These are phyloP conservation scores for Todus mexicanus DNA, from an alignment of 2,797 vertebrate genomes.

Conservation along the genomic window DNA sequence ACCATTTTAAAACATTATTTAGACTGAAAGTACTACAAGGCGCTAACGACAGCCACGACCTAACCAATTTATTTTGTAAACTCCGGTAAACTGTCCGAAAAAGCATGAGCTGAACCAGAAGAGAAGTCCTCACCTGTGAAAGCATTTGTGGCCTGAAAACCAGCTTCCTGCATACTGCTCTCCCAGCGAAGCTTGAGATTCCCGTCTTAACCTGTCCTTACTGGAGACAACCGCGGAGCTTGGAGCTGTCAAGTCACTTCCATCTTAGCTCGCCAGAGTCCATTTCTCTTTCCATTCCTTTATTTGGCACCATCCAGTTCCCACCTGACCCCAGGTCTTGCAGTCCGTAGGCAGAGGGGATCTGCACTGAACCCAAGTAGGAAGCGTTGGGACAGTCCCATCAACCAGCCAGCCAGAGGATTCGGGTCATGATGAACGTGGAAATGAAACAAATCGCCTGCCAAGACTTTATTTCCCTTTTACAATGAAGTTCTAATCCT, in stretches of 20 bases:
- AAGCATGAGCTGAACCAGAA: not conserved
- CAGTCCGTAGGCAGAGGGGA: not conserved
- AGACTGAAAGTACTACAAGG: not conserved
- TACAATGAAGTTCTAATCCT: conserved; percentile 61
- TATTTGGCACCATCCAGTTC: conserved; percentile 56
- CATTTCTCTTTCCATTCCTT: conserved; percentile 71
- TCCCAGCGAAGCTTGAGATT: conserved; percentile 78
- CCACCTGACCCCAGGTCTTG: conserved; percentile 49
- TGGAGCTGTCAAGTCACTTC: conserved; percentile 84
- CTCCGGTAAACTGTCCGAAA: not conserved
- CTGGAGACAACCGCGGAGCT: conserved; percentile 68
- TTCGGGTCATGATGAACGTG: conserved; percentile 73
- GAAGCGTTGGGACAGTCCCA: not conserved
- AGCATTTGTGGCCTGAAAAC: conserved; percentile 91
- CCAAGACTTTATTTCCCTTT: conserved; percentile 22
- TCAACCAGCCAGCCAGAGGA: conserved; percentile 83
- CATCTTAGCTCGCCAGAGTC: conserved; percentile 84
- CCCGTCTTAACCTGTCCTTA: conserved; percentile 83
- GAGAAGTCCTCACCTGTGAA: conserved; percentile 87
- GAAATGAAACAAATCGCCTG: conserved; percentile 15
- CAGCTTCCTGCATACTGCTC: conserved; percentile 98
- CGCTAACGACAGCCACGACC: fast-evolving
- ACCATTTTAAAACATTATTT: not conserved
- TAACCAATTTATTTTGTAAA: not conserved
- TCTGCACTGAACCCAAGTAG: not conserved